Evolutionary conservation across 1,140 invertebrate species (phyloP).

Genomic region (Ylistrum balloti): DNA sequence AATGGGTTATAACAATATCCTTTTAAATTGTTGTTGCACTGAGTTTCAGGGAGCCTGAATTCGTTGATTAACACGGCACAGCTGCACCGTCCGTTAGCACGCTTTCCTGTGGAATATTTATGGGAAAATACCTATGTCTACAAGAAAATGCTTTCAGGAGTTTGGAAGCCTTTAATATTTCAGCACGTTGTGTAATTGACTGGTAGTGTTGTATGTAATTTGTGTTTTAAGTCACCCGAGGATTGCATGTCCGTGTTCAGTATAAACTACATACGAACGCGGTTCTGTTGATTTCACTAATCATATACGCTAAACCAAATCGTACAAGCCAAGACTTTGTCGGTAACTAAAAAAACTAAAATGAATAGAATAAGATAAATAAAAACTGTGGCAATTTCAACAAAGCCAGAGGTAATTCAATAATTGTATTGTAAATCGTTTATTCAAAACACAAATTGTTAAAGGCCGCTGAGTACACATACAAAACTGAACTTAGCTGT

Average conservation of each 20-base stretch:
- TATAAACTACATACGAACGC: neutral
- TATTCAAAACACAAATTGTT: neutral
- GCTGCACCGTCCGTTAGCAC: neutral
- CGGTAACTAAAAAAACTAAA: neutral
- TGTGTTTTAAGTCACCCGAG: neutral
- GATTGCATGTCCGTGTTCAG: neutral
- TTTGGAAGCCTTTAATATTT: constrained; percentile 13
- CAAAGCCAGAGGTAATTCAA: neutral
- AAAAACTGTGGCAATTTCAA: neutral
- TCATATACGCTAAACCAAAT: neutral
- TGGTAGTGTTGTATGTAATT: neutral
- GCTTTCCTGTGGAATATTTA: neutral
- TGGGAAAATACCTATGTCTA: constrained; percentile 19
- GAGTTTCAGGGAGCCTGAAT: neutral
- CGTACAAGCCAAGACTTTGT: neutral
- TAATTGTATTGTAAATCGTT: neutral
- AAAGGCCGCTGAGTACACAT: too few species aligned
- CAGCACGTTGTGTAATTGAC: constrained; percentile 14
- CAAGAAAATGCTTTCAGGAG: constrained; percentile 13
- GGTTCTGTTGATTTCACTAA: neutral
- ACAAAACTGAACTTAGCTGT: too few species aligned
- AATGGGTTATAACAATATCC: too few species aligned
- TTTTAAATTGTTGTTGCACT: too few species aligned
- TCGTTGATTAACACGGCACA: neutral
- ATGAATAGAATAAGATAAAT: too few species aligned